Conservation (phyloP, 2,888 invertebrate genomes). For the Piscicola geometra region DNA sequence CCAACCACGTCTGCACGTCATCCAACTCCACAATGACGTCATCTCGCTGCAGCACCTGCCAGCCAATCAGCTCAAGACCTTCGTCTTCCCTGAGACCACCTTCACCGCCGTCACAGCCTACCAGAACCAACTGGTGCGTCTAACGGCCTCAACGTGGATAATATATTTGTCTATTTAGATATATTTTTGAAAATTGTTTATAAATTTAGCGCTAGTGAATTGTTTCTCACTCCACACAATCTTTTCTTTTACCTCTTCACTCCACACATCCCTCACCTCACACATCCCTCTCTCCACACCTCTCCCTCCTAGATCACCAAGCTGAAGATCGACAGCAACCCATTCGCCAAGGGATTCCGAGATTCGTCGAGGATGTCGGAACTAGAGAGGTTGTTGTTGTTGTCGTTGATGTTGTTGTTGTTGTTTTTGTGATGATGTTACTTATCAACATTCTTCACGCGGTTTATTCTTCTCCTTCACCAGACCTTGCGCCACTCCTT, state of each 20-base stretch:
- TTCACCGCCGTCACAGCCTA: conserved; percentile 99
- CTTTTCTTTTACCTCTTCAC: too few species aligned
- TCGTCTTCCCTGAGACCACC: conserved; percentile 92
- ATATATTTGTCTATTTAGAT: too few species aligned
- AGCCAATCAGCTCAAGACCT: conserved; percentile 69
- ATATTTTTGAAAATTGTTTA: too few species aligned
- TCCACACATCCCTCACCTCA: too few species aligned
- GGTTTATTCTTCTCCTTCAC: too few species aligned
- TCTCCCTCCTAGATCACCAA: conserved; percentile 80
- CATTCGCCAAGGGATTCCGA: conserved; percentile 95
- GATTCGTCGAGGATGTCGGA: conserved; percentile 64
- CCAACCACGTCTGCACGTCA: conserved; percentile 93
- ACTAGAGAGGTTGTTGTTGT: conserved; percentile 48
- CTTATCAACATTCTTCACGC: too few species aligned
- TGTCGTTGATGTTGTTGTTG: too few species aligned
- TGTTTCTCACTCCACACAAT: background rate
- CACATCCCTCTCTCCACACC: too few species aligned
- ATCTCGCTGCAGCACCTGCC: conserved; percentile 15
- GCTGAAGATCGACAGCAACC: conserved; percentile 96
- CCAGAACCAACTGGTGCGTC: conserved; percentile 88
- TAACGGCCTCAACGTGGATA: too few species aligned
- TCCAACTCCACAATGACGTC: conserved; percentile 60
- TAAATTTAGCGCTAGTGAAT: too few species aligned
- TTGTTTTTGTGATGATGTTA: too few species aligned
- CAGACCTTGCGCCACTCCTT: conserved; percentile 5